A percentile compares a stretch with the other conserved stretches of the same genome.
Evolutionary conservation across 1,140 invertebrate species (phyloP).

Genomic region (Drosophila sp.): DNA sequence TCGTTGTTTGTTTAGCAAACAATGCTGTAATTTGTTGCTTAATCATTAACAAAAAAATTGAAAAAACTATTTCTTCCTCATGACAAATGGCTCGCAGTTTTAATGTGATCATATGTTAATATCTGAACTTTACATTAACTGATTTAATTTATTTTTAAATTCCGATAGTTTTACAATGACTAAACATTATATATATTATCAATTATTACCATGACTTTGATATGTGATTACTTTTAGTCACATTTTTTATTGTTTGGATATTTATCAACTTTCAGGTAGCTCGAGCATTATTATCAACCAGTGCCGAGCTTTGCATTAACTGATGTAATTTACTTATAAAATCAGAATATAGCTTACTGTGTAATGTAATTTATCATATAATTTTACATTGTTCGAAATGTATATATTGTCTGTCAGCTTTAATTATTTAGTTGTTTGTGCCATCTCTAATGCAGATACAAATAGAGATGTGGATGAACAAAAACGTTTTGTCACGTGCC

Average conservation of each 20-base stretch:
- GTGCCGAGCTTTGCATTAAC: no score
- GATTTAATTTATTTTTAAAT: background rate
- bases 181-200: background rate
- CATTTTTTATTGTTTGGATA: no score
- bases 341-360: no score
- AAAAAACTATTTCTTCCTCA: constrained; percentile 1
- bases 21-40: constrained; percentile 39
- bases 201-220: no score
- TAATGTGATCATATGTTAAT: no score
- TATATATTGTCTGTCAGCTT: background rate
- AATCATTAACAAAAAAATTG: background rate
- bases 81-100: background rate
- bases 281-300: no score
- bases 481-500: constrained; percentile 72
- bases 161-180: background rate
- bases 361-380: no score
- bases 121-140: no score
- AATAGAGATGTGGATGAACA: constrained; percentile 38
- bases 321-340: no score
- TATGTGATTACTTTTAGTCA: no score
- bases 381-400: background rate
- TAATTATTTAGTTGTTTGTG: background rate
- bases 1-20: constrained; percentile 31
- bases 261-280: no score
- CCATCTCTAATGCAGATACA: constrained; percentile 56